Conservation (phyloP, 2,888 invertebrate species). For the Lamellibrachia columna region DNA sequence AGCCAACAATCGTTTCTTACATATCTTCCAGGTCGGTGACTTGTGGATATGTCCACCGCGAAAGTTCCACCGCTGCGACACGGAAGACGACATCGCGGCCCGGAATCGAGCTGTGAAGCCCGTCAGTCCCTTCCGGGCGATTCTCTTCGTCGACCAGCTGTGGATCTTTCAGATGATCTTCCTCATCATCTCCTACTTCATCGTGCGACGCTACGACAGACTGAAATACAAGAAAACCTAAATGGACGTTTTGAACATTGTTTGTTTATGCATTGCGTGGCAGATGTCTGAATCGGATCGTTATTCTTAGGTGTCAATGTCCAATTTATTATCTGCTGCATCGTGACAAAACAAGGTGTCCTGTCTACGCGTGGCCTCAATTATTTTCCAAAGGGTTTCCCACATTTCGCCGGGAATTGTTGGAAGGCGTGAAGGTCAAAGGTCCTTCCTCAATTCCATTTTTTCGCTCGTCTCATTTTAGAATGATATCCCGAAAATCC, state of each 20-base stretch:
- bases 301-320: too few species aligned
- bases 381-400: too few species aligned
- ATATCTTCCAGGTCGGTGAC: too few species aligned
- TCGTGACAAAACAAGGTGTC: too few species aligned
- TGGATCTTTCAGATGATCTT: conserved; percentile 21
- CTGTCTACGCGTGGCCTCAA: too few species aligned
- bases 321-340: too few species aligned
- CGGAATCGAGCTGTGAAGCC: neutral
- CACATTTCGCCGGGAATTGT: too few species aligned
- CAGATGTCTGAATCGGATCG: too few species aligned
- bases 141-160: conserved; percentile 24
- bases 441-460: too few species aligned
- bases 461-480: too few species aligned
- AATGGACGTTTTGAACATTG: neutral
- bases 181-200: conserved; percentile 7
- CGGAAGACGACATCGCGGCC: neutral
- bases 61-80: conserved; percentile 13
- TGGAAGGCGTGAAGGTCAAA: too few species aligned
- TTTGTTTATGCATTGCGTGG: neutral
- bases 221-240: neutral
- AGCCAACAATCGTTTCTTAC: neutral
- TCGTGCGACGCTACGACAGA: conserved; percentile 22
- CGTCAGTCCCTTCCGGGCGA: conserved; percentile 17
- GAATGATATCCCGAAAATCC: too few species aligned
- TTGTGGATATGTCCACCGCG: neutral